phyloP scores from a whole-genome alignment of 2,797 vertebrate genomes.

The Euthynnus affinis region DNA sequence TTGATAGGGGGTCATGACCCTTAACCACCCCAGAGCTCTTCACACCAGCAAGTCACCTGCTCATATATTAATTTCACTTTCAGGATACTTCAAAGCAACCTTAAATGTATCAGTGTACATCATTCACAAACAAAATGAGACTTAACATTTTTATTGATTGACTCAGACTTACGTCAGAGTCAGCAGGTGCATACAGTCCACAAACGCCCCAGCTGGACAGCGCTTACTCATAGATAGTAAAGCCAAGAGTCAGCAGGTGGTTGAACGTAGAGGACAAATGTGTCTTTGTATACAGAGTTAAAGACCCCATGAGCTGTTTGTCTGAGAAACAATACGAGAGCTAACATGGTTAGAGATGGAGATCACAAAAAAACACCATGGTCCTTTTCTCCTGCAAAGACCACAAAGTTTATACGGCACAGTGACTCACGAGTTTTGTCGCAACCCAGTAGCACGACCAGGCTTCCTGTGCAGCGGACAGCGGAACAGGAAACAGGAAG shows the following conservation, averaged over 20 bases:
- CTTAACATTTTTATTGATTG: constrained; percentile 39
- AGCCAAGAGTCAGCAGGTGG: constrained; percentile 79
- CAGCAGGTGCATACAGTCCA: constrained; percentile 72
- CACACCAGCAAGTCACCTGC: neutral
- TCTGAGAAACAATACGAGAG: constrained; percentile 71
- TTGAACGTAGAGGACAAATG: constrained; percentile 71
- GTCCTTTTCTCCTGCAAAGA: constrained; percentile 43
- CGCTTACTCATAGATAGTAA: constrained; percentile 65
- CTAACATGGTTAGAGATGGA: constrained; percentile 49
- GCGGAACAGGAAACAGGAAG: constrained; percentile 83
- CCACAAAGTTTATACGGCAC: constrained; percentile 48
- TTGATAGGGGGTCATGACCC: constrained; percentile 21
- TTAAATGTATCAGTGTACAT: neutral
- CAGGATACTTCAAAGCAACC: neutral
- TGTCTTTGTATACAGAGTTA: constrained; percentile 70
- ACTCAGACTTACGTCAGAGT: constrained; percentile 52
- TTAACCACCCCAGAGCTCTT: constrained; percentile 21
- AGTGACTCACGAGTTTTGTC: constrained; percentile 69
- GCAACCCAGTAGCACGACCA: constrained; percentile 57
- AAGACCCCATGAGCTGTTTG: constrained; percentile 67
- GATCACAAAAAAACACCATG: constrained; percentile 27
- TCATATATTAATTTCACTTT: neutral
- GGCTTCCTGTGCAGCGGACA: constrained; percentile 80
- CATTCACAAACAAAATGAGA: constrained; percentile 31
- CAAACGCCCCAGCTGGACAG: constrained; percentile 59